Base-by-base conservation (phyloP, 30 jellyfish, hydroid and myxozoan species). In the Pelagia noctiluca region DNA sequence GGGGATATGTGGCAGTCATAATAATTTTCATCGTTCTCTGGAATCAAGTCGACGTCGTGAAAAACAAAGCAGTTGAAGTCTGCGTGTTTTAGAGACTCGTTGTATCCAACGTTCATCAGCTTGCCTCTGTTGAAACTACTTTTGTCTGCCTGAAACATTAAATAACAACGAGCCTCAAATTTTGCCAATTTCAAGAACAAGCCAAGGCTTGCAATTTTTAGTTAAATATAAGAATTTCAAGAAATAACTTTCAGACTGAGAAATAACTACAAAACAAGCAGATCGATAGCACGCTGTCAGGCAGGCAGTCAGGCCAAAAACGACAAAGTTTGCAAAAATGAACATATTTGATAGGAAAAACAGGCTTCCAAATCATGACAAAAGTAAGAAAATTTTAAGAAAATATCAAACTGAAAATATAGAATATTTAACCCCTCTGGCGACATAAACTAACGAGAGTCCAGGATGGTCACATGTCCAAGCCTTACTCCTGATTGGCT, bases 31-130 rank as follows among this genome's bases (percentile, higher is more conserved):
- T 93, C 99, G 52, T 93, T 78, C 71, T 93, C 99, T 5, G 99
- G 99, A 1, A 93, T 66, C 33, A 93, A 53, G 83, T 93, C 99
- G 50, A 93, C 97, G 42, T 93, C 99, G 42, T 93, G 99, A 65
- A 93, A 88, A 10, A 93, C 88, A 53, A 93, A 88, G 36, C 99
- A 93, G 24, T 67, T 34, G 82, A 67, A 93, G 23, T 86, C 88
- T 3, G 54, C 93, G 29, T 21, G 33, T 34, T 74, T 73, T 62
- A 70, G 25, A 0, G 97, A 86, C 47, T 93, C 97, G 22, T 31
- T 37, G 47, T 38, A 93, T 16, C 99, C 99, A 35, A 83, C 96
- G 77, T 93, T 93, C 96, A 93, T 82, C 23, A 93, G 85, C 63
- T 93, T 93, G 12, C 95, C 99, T 38, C 99, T 89, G 85, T 93